Base-by-base conservation (phyloP, 1,140 invertebrate genomes). In the Lysiphlebus fabarum region DNA sequence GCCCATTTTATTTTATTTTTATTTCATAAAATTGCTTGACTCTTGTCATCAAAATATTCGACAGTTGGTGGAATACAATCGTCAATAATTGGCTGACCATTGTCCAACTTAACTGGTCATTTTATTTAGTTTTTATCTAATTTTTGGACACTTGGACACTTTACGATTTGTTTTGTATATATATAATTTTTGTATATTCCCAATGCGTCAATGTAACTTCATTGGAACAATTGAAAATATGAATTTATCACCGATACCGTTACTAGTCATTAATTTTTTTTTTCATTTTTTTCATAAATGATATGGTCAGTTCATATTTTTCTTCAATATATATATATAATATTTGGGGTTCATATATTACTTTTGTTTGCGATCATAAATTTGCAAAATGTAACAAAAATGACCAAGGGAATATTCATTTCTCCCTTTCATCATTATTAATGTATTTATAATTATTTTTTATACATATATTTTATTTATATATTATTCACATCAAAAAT, bases 111-210 rank as follows among this genome's bases (percentile, higher is more conserved):
- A 43, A 41, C 43, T 63, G 38, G 56, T 58, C 55, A 59, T 40
- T 57, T 53, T 55, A 53, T 38, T 57, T 17, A 41, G 45, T 49
- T 48, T 17, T 41, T 37, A 38, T 11, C 4, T 14, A 37, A 54
- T 14, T 47, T 55, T 54, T 54, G 59, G 49, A 62, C 62, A 66
- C 66, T 63, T 54, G 48, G 63, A 45, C 66, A 60, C 69, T 79
- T 78, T 79, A 79, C 77, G 77, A 77, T 79, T 80, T 80, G 77
- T 79, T 80, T 70, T 65, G 51, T 53, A 33, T 60, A 54, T 47
- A 64, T 63, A 64, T 33, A 33, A n/a, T 36, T 51, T 38, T 10
- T 8, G 38, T 37, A 51, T 51, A 38, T 51, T 33, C n/a, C 49
- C 33, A 51, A 11, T 51, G 17, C 17, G 17, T 26, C 17, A 26